Conservation (phyloP, 2,113 vertebrate genomes). For the Aepyceros melampus region DNA sequence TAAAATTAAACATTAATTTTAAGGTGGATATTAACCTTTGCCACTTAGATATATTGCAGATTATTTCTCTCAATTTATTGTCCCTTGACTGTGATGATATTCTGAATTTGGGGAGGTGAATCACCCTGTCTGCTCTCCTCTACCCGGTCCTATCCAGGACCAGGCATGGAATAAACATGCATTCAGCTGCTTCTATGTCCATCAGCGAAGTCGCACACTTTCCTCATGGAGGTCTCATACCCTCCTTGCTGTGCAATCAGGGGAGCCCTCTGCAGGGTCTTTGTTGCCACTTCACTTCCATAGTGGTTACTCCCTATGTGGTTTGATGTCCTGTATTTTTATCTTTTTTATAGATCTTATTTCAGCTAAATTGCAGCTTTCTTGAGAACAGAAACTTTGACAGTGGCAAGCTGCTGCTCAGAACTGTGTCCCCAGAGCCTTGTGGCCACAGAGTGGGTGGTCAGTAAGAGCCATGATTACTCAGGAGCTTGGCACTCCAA, state of each 20-base stretch:
- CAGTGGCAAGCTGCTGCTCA: neutral
- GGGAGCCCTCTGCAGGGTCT: neutral
- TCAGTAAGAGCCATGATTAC: neutral
- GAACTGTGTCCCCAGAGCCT: neutral
- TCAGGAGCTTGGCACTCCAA: neutral
- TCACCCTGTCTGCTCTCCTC: neutral
- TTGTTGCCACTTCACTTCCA: neutral
- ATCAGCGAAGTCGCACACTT: neutral
- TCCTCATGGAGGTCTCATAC: neutral
- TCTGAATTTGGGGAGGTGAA: neutral
- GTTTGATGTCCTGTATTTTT: neutral
- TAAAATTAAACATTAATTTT: neutral
- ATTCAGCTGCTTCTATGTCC: neutral
- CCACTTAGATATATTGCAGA: neutral
- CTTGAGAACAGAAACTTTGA: neutral
- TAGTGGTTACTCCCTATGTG: neutral
- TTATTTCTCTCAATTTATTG: neutral
- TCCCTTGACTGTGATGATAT: neutral
- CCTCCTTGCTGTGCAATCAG: neutral
- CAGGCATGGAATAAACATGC: neutral
- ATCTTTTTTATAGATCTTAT: neutral
- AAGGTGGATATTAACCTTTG: neutral
- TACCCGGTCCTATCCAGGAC: neutral
- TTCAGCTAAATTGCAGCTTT: neutral
- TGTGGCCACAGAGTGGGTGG: neutral